Percentiles rank a stretch among this genome's conserved stretches.
Evolutionary conservation across 2,888 invertebrate genomes (phyloP).

Genomic region (Drosophila lutescens): DNA sequence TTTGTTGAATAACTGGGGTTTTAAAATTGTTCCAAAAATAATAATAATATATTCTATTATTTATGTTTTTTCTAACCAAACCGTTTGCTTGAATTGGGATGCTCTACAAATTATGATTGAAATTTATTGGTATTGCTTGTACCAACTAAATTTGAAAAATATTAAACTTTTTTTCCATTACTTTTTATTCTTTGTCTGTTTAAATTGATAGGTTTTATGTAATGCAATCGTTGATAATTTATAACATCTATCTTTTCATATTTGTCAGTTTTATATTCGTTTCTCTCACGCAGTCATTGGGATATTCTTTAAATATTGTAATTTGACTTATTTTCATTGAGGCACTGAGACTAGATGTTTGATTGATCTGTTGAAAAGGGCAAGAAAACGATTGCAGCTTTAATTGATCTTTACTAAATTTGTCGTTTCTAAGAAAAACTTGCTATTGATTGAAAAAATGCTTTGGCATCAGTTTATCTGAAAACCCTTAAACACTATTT

Average conservation of each 20-base stretch:
- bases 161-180: neutral
- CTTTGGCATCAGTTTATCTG: neutral
- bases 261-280: neutral
- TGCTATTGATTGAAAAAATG: neutral
- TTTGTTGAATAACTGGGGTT: neutral
- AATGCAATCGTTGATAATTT: too few species aligned
- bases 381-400: neutral
- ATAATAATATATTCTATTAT: too few species aligned
- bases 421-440: neutral
- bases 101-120: too few species aligned
- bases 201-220: neutral
- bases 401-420: neutral
- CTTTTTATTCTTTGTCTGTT: neutral
- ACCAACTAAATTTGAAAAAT: neutral
- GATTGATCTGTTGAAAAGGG: too few species aligned
- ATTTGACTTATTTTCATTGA: constrained; percentile 19
- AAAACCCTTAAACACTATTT: neutral
- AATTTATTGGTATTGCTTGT: too few species aligned
- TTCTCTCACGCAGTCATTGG: neutral
- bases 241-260: neutral
- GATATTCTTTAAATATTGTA: neutral
- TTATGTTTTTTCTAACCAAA: too few species aligned
- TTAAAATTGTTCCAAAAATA: too few species aligned
- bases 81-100: too few species aligned
- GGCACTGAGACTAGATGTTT: constrained; percentile 16